Percentiles rank a stretch among this genome's conserved stretches.
These are phyloP conservation scores for Telenomus remus DNA, from an alignment of 1,140 invertebrate genomes.

Conservation along the genomic window DNA sequence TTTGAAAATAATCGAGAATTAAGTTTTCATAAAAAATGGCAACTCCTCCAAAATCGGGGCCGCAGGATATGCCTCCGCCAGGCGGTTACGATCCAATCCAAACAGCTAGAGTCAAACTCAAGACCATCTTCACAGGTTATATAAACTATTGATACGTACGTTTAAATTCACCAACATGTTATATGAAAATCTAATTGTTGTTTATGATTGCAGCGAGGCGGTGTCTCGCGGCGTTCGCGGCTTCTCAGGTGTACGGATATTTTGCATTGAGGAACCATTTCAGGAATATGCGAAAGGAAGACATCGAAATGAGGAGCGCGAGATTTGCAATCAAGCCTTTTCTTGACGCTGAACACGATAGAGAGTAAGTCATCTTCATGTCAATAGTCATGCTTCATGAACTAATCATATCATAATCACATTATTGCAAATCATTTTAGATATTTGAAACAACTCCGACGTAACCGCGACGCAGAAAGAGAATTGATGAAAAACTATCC, in stretches of 20 bases:
- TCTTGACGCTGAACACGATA: constrained; percentile 86
- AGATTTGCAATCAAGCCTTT: constrained; percentile 84
- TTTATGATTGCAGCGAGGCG: too few relatives aligned
- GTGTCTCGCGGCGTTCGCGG: constrained; percentile 70
- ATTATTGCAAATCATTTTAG: constrained; percentile 6
- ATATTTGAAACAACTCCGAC: constrained; percentile 84
- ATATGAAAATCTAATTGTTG: too few relatives aligned
- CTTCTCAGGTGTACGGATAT: constrained; percentile 76
- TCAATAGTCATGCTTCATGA: too few relatives aligned
- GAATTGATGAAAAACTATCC: constrained; percentile 91
- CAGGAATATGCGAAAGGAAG: constrained; percentile 75
- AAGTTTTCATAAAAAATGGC: too few relatives aligned
- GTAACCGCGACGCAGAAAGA: constrained; percentile 88
- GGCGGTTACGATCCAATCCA: constrained; percentile 87
- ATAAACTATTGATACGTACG: constrained; percentile 13
- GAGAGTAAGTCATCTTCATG: constrained; percentile 76
- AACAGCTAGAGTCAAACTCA: constrained; percentile 83
- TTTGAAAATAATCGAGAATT: too few relatives aligned
- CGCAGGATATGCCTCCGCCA: constrained; percentile 89
- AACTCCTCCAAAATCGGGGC: constrained; percentile 35
- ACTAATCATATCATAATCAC: constrained; percentile 1
- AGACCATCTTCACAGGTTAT: constrained; percentile 81
- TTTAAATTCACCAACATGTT: too few relatives aligned
- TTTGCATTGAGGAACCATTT: constrained; percentile 58
- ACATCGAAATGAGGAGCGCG: constrained; percentile 85